phyloP scores from a whole-genome alignment of 2,888 invertebrate genomes.

The Cylloceria caligata region DNA sequence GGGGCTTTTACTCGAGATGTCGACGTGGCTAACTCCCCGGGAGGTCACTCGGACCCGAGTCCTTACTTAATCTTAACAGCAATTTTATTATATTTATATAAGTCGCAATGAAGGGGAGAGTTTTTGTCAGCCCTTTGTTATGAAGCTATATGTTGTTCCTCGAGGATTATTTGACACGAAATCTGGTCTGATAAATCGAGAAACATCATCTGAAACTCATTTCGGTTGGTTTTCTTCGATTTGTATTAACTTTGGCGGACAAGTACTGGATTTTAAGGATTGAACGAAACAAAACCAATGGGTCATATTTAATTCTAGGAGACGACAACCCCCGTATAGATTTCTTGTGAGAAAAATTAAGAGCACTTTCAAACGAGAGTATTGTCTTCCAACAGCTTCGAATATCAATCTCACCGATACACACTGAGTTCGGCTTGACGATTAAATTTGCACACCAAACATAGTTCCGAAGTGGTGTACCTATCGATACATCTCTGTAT shows the following conservation, averaged over 20 bases:
- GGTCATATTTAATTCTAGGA: background rate
- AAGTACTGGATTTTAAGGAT: background rate
- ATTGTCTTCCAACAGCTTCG: background rate
- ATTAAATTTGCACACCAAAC: slow-evolving; percentile 7
- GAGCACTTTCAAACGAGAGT: background rate
- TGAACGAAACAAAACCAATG: background rate
- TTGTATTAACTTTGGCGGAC: background rate
- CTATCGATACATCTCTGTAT: slow-evolving; percentile 17
- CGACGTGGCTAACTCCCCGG: slow-evolving; percentile 35
- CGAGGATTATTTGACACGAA: background rate
- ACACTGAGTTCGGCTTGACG: background rate
- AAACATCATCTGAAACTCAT: background rate
- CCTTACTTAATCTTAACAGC: slow-evolving; percentile 35
- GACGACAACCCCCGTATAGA: background rate
- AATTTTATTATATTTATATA: slow-evolving; percentile 51
- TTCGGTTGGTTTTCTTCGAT: background rate
- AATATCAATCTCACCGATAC: no score
- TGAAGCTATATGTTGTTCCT: background rate
- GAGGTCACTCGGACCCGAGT: slow-evolving; percentile 20
- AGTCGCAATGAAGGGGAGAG: slow-evolving; percentile 25
- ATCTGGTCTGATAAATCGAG: background rate
- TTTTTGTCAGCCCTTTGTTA: slow-evolving; percentile 15
- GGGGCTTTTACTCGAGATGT: slow-evolving; percentile 48
- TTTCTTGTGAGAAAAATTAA: background rate
- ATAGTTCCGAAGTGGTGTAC: background rate